Evolutionary conservation across 1,140 invertebrate species (phyloP).

Genomic region (Ceratina calcarata): DNA sequence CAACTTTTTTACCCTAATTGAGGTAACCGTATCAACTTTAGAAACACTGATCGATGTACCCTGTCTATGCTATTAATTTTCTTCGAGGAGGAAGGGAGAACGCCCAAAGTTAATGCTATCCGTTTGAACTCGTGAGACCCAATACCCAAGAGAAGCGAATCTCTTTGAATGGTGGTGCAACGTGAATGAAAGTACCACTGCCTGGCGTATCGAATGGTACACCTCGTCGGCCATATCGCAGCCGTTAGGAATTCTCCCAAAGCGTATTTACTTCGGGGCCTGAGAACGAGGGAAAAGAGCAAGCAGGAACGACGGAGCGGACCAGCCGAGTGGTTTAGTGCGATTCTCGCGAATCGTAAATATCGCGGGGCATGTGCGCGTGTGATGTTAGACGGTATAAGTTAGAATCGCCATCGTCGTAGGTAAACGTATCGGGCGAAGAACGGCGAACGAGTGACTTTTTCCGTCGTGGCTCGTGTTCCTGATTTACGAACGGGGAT

Average conservation of each 20-base stretch:
- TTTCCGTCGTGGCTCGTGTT: slow-evolving; percentile 64
- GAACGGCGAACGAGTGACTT: slow-evolving; percentile 55
- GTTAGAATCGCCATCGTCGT: slow-evolving; percentile 64
- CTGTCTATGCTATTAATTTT: no score
- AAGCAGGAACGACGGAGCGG: slow-evolving; percentile 20
- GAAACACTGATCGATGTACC: no score
- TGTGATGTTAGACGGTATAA: slow-evolving; percentile 58
- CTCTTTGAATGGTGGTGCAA: background rate
- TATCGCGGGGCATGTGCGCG: slow-evolving; percentile 58
- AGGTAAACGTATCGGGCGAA: slow-evolving; percentile 61
- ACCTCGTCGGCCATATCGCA: background rate
- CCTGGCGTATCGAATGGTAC: background rate
- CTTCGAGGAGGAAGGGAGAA: no score
- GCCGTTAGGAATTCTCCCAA: slow-evolving; percentile 12
- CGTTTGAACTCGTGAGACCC: background rate
- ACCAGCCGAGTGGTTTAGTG: slow-evolving; percentile 65
- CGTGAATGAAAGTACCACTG: background rate
- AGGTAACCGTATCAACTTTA: no score
- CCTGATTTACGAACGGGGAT: slow-evolving; percentile 65
- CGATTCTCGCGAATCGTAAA: slow-evolving; percentile 72
- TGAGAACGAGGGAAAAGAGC: slow-evolving; percentile 26
- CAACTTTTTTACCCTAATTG: slow-evolving; percentile 14
- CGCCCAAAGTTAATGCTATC: no score
- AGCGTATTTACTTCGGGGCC: slow-evolving; percentile 6
- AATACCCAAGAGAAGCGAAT: background rate